Base-by-base conservation (phyloP, 2,888 invertebrate species). In the Crepidodera aurea region DNA sequence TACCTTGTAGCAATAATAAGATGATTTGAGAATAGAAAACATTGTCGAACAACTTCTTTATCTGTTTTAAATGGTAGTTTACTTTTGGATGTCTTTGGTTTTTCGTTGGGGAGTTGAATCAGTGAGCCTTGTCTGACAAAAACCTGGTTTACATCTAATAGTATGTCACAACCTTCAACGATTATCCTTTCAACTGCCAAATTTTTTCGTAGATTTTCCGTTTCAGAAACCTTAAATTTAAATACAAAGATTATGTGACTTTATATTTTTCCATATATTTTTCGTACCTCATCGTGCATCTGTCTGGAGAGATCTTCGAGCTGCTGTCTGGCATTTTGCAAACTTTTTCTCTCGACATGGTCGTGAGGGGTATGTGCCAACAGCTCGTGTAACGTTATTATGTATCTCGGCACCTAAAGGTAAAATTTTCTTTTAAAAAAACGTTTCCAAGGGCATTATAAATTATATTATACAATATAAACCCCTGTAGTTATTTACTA, bases 111-210 rank as follows among this genome's bases (percentile, higher is more conserved):
- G 64, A 93, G 86, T 82, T 93, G 93, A 8, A 92, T 87, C 22
- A 93, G 81, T 10, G 88, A 88, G 37, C 93, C 93, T 88, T 96
- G 94, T 69, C 95, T 84, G 37, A 95, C 94, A 81, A 95, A 95
- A 25, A 95, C 93, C 84, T 96, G 95, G 81, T 94, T 95, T 16
- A 95, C 94, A 75, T 96, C 95, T 51, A 96, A 83, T 40, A 96
- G 83, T 73, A 96, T 94, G 77, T 96, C 95, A 80, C 95, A 96
- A 12, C 95, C 95, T 78, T 95, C 95, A 1, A 94, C 91, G 66
- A 96, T 95, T 94, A 95, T 95, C 48, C 95, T 84, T 80, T 96
- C 95, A 22, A 96, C 93, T 0, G 95, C 92, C 69, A 96, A 82
- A 78, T 96, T 96, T 82, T 95, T 95, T 18, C 95, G 83, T 53